Evolutionary conservation across 1,140 invertebrate genomes (phyloP), one percentile per base, ranked within the genome.

Genomic region (Zaprionus inermis): DNA sequence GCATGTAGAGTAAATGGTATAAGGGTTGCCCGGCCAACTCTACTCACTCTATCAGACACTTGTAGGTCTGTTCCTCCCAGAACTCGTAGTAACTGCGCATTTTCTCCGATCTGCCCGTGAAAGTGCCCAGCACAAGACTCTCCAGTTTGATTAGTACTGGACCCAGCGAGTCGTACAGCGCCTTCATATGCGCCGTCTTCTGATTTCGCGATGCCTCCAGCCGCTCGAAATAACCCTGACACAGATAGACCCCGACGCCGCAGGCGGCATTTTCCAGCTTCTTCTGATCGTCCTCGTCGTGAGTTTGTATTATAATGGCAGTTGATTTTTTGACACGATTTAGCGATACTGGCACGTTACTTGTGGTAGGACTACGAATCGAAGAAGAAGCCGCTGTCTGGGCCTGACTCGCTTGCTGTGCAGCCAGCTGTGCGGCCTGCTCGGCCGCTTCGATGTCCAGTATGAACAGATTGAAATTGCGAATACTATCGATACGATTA

Each of bases 121-220:
- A 94, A 1, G 95, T 95, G 49, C 94, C 94, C 18, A 96, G 91
- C 0, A 96, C 95, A 9, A 97, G 81, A 75, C 95, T 96, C 92
- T 98, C 97, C 72, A 98, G 92, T 92, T 98, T 98, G 57, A 95
- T 95, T 1, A 98, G 91, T 49, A 97, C 94, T 0, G 96, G 96
- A 0, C 95, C 95, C 24, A 96, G 94, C 1, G 95, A 95, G 41
- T 95, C 93, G 81, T 97, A 97, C 4, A 95, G 94, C 32, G 95
- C 94, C 1, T 94, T 93, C 91, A 98, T 94, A 7, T 93, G 90
- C 1, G 94, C 94, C 12, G 96, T 92, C 51, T 95, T 94, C 73
- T 96, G 94, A 3, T 94, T 94, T 3, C 97, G 94, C 49, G 95
- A 94, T n/a, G 93, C 92, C 68, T 96, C 94, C 52, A 97, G 93